A percentile compares a stretch with the other conserved stretches of the same genome.
Evolutionary conservation across 2,888 invertebrate species (phyloP).

Genomic region (Cosmia trapezina): DNA sequence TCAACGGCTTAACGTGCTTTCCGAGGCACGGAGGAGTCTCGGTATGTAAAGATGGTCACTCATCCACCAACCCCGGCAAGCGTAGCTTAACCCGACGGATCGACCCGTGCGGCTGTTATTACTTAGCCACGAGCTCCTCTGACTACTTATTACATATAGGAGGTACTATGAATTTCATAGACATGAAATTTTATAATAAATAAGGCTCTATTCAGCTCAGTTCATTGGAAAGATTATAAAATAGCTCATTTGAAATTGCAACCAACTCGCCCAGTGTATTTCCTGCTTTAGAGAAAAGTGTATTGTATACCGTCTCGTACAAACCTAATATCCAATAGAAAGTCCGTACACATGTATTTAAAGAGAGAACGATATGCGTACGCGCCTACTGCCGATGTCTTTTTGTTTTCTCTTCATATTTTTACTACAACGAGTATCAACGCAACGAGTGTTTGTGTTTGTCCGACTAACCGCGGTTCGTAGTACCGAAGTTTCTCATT

Average conservation of each 20-base stretch:
- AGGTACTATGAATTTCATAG: too few relatives aligned
- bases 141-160: too few relatives aligned
- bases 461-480: background rate
- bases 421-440: background rate
- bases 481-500: slow-evolving; percentile 23
- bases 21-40: too few relatives aligned
- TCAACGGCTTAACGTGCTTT: too few relatives aligned
- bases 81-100: too few relatives aligned
- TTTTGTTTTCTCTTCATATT: slow-evolving; percentile 17
- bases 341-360: slow-evolving; percentile 24
- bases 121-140: too few relatives aligned
- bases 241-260: background rate
- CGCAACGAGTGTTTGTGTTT: slow-evolving; percentile 5
- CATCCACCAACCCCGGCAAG: too few relatives aligned
- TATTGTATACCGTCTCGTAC: background rate
- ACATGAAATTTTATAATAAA: too few relatives aligned
- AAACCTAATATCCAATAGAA: slow-evolving; percentile 36
- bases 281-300: background rate
- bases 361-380: slow-evolving; percentile 45
- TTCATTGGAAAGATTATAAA: background rate
- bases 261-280: background rate
- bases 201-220: background rate
- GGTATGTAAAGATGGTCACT: too few relatives aligned
- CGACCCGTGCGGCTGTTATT: too few relatives aligned
- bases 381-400: slow-evolving; percentile 15